phyloP scores from a whole-genome alignment of 1,140 invertebrate genomes.

The Bombyx mori region DNA sequence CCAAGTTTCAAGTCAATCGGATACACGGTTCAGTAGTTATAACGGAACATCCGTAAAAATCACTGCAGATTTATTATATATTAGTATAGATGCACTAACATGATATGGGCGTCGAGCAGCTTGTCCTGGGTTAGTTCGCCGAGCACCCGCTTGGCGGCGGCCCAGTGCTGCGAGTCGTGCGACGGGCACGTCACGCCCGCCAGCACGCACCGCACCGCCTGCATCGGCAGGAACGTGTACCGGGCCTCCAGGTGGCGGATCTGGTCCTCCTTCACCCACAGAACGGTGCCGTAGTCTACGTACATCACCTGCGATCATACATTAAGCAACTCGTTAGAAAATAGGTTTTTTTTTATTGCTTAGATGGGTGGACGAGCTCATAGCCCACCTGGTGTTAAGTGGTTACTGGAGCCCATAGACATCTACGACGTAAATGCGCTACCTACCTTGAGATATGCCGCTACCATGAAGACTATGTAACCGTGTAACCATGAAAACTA shows the following conservation, averaged over 20 bases:
- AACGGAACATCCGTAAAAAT: no score
- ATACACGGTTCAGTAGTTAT: no score
- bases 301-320: slow-evolving; percentile 37
- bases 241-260: slow-evolving; percentile 30
- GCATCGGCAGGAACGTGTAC: slow-evolving; percentile 28
- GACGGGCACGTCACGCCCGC: slow-evolving; percentile 28
- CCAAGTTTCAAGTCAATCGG: no score
- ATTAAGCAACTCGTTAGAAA: not conserved
- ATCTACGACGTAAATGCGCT: no score
- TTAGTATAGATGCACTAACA: slow-evolving; percentile 21
- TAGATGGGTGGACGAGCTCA: no score
- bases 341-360: no score
- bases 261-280: slow-evolving; percentile 42
- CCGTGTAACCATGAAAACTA: no score
- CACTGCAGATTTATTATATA: no score
- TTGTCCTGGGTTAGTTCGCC: slow-evolving; percentile 18
- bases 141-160: slow-evolving; percentile 23
- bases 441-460: no score
- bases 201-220: slow-evolving; percentile 34
- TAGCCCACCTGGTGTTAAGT: no score
- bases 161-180: slow-evolving; percentile 19
- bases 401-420: no score
- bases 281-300: slow-evolving; percentile 55
- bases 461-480: no score
- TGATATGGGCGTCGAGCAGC: slow-evolving; percentile 23